Conservation (phyloP, 2,797 vertebrate genomes). For the Hyperoplus immaculatus region DNA sequence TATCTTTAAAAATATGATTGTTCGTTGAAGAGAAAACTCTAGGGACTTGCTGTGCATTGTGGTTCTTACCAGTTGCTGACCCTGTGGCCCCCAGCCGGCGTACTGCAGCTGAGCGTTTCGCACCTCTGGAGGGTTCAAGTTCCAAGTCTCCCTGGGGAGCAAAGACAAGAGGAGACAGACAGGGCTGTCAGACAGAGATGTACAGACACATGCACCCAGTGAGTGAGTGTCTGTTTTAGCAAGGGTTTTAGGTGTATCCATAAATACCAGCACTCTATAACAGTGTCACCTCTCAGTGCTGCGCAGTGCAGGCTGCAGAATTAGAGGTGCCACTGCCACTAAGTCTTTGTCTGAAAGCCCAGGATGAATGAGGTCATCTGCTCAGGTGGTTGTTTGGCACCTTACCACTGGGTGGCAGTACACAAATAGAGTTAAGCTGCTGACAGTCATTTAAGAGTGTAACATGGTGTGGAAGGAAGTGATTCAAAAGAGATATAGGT, state of each 20-base stretch:
- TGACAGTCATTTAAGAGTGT: slow-evolving; percentile 1
- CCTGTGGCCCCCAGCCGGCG: slow-evolving; percentile 96
- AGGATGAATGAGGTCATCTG: slow-evolving; percentile 72
- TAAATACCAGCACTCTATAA: slow-evolving; percentile 64
- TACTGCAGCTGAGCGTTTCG: slow-evolving; percentile 94
- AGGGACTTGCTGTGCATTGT: background rate
- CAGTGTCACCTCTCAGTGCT: slow-evolving; percentile 61
- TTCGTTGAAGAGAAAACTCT: too few relatives aligned
- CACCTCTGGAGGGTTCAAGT: slow-evolving; percentile 95
- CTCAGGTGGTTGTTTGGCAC: background rate
- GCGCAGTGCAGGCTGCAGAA: slow-evolving; percentile 61
- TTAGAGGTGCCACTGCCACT: slow-evolving; percentile 65
- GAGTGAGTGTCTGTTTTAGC: slow-evolving; percentile 27
- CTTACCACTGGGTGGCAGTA: slow-evolving; percentile 76
- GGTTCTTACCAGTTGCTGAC: slow-evolving; percentile 95
- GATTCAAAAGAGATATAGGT: slow-evolving; percentile 15
- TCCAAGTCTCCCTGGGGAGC: slow-evolving; percentile 90
- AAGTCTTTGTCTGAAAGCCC: slow-evolving; percentile 63
- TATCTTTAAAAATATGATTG: too few relatives aligned
- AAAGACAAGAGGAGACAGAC: slow-evolving; percentile 34
- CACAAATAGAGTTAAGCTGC: slow-evolving; percentile 38
- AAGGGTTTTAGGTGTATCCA: slow-evolving; percentile 55
- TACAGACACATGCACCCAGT: slow-evolving; percentile 32
- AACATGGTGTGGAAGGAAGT: slow-evolving; percentile 7
- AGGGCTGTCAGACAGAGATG: slow-evolving; percentile 19